These are phyloP conservation scores for Malthinus seriepunctatus DNA, from an alignment of 2,888 invertebrate species.

Conservation along the genomic window DNA sequence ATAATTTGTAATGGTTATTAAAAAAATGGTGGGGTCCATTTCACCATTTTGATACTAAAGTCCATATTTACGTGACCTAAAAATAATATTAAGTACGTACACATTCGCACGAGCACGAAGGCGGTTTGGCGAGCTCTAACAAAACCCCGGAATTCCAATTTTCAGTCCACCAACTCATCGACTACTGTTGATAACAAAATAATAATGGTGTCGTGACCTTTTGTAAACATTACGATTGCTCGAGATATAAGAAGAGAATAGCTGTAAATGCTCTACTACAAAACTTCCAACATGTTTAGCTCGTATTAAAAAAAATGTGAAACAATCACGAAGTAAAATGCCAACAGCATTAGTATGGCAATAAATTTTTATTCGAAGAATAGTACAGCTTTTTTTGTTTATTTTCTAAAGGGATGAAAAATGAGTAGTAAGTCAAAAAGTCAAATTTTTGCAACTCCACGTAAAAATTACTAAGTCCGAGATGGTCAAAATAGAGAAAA, in stretches of 20 bases:
- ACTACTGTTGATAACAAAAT: slow-evolving; percentile 33
- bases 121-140: slow-evolving; percentile 34
- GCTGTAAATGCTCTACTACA: slow-evolving; percentile 24
- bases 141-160: slow-evolving; percentile 29
- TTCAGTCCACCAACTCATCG: slow-evolving; percentile 17
- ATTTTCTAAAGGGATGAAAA: no score
- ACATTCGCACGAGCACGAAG: slow-evolving; percentile 41
- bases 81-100: slow-evolving; percentile 41
- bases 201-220: slow-evolving; percentile 34
- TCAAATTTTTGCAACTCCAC: no score
- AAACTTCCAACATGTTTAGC: slow-evolving; percentile 16
- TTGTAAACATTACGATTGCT: slow-evolving; percentile 17
- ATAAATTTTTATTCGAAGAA: slow-evolving; percentile 28
- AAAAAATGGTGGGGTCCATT: background rate
- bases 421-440: no score
- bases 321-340: slow-evolving; percentile 29
- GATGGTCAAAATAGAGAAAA: no score
- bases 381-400: slow-evolving; percentile 19
- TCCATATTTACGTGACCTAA: slow-evolving; percentile 40
- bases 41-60: background rate
- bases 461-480: no score
- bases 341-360: slow-evolving; percentile 28
- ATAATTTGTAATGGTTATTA: slow-evolving; percentile 4
- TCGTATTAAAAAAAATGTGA: slow-evolving; percentile 16
- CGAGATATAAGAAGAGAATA: slow-evolving; percentile 14